Base-by-base conservation (phyloP, 2,797 vertebrate species). In the Anguilla megastoma region DNA sequence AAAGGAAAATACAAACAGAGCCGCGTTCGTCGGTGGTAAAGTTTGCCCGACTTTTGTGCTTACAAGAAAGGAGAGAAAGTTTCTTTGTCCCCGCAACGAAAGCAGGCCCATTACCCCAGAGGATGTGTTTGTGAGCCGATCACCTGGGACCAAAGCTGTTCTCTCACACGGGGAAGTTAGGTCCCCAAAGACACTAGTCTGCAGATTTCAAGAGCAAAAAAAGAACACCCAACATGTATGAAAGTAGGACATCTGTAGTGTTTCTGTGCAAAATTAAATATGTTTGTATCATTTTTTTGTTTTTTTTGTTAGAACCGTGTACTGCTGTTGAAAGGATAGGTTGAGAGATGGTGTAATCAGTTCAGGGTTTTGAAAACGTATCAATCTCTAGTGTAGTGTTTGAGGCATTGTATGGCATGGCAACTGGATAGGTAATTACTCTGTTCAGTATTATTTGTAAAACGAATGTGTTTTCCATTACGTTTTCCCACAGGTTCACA, bases 171-270 rank as follows among this genome's bases (percentile, higher is more conserved):
- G n/a, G 63, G 48, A 41, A 74, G 41, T 21, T 30, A 2, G 84
- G 63, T 60, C 69, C 84, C 84, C 18, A 0, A 71, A 76, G 66
- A 88, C 87, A 45, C 66, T 27, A 33, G 71, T 69, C 83, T 85
- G 87, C 66, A 85, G 21, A 88, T 76, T 88, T 85, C 69, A 36
- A 60, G 50, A 88, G 33, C 69, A 33, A 71, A 88, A 52, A 48
- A 58, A 41, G 24, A 76, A 30, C 54, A 85, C 83, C n/a, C 48
- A 85, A 76, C 66, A 71, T 50, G 52, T 45, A 36, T 58, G 30
- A 85, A 69, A 88, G 63, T 85, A 85, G 83, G 87, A 27, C 87
- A 76, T 60, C 69, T 58, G 69, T 60, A 50, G 52, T 85, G 9
- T 10, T 58, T 79, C 36, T 24, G 48, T 85, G 50, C 48, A 88